Conservation (phyloP, 2,113 vertebrate genomes). For the Colistium nudipinnis region DNA sequence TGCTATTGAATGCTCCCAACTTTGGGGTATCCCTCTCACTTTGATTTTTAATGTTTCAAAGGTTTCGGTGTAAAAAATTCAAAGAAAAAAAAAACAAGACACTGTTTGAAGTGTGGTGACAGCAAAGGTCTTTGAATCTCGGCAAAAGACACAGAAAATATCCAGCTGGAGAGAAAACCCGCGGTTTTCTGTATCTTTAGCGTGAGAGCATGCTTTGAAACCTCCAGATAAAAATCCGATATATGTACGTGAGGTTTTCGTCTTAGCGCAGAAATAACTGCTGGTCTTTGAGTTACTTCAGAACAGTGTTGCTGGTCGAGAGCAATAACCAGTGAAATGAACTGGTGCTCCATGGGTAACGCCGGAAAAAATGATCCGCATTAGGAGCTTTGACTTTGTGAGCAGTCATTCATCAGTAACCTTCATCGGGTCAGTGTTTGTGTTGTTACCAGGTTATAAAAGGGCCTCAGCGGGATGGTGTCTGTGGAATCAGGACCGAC, state of each 20-base stretch:
- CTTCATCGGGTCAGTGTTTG: constrained; percentile 42
- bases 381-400: constrained; percentile 38
- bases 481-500: constrained; percentile 62
- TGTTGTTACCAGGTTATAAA: constrained; percentile 23
- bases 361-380: constrained; percentile 42
- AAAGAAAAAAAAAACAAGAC: neutral
- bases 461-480: constrained; percentile 50
- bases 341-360: constrained; percentile 39
- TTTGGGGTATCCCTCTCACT: neutral
- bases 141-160: neutral
- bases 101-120: neutral
- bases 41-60: neutral
- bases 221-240: constrained; percentile 4
- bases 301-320: constrained; percentile 69
- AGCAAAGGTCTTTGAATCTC: neutral
- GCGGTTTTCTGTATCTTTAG: constrained; percentile 1
- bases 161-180: constrained; percentile 19
- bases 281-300: constrained; percentile 40
- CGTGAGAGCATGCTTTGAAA: constrained; percentile 4
- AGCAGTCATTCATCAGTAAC: constrained; percentile 37
- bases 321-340: constrained; percentile 38
- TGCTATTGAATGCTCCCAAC: too few relatives aligned
- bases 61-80: too few relatives aligned
- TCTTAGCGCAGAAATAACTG: constrained; percentile 37
- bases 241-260: neutral